These are phyloP conservation scores for Tragelaphus scriptus DNA, from an alignment of 2,113 vertebrate species.

Conservation along the genomic window DNA sequence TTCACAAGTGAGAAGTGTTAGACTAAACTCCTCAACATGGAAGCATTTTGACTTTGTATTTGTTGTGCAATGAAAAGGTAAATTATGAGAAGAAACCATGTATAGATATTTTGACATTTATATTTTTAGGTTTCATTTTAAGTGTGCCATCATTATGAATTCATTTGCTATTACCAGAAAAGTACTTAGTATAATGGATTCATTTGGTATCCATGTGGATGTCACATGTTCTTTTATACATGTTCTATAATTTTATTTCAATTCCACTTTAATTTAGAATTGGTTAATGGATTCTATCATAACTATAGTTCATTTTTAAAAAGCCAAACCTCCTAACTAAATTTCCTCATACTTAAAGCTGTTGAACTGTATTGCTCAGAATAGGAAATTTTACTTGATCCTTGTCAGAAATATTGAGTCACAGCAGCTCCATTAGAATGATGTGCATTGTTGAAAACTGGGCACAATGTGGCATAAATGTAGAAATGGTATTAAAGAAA, in stretches of 20 bases:
- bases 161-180: slow-evolving; percentile 80
- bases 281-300: slow-evolving; percentile 76
- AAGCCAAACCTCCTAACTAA: slow-evolving; percentile 54
- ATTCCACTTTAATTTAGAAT: slow-evolving; percentile 78
- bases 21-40: background rate
- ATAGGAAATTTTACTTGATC: slow-evolving; percentile 6
- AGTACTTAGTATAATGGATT: slow-evolving; percentile 79
- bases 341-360: slow-evolving; percentile 67
- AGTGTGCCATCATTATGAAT: slow-evolving; percentile 74
- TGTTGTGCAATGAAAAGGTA: slow-evolving; percentile 42
- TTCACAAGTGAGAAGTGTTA: slow-evolving; percentile 37
- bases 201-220: slow-evolving; percentile 74
- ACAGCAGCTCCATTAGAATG: background rate
- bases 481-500: background rate
- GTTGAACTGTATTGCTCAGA: background rate
- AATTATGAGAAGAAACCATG: slow-evolving; percentile 38
- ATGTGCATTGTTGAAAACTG: background rate
- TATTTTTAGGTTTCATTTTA: slow-evolving; percentile 72
- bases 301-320: slow-evolving; percentile 73
- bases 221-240: slow-evolving; percentile 77
- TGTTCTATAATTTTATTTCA: slow-evolving; percentile 73
- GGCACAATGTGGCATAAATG: background rate
- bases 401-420: slow-evolving; percentile 8
- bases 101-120: slow-evolving; percentile 70
- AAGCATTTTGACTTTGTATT: slow-evolving; percentile 28